Evolutionary conservation across 2,797 vertebrate species (phyloP).

Genomic region (Mus spretus): DNA sequence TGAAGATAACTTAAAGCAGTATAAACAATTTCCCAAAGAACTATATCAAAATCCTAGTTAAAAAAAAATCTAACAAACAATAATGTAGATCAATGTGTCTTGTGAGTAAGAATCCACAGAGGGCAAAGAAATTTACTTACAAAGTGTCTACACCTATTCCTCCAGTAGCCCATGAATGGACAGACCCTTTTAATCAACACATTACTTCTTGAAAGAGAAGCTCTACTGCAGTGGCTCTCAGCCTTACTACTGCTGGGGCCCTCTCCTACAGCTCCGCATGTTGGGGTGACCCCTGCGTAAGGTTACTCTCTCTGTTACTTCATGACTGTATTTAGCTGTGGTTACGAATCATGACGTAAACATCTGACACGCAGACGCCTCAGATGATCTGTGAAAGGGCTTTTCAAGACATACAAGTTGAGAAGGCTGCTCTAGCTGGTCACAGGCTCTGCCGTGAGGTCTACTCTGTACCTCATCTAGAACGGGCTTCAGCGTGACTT

Average conservation of each 20-base stretch:
- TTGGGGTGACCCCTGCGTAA: background rate
- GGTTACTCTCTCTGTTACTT: background rate
- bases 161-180: background rate
- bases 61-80: slow-evolving; percentile 40
- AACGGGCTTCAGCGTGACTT: slow-evolving; percentile 97
- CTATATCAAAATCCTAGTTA: background rate
- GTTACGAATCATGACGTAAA: background rate
- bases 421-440: background rate
- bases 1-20: slow-evolving; percentile 19
- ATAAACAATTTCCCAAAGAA: slow-evolving; percentile 38
- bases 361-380: background rate
- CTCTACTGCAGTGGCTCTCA: background rate
- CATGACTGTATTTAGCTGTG: background rate
- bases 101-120: slow-evolving; percentile 39
- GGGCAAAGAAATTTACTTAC: slow-evolving; percentile 23
- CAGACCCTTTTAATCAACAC: background rate
- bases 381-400: too few relatives aligned
- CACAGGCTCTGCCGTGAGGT: background rate
- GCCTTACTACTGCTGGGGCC: background rate
- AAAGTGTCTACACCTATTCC: background rate
- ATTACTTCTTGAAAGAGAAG: background rate
- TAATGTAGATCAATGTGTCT: background rate
- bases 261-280: background rate
- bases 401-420: background rate
- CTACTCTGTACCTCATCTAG: slow-evolving; percentile 95